Evolutionary conservation across 2,797 vertebrate species (phyloP).

Genomic region (Anguilla pacifica): DNA sequence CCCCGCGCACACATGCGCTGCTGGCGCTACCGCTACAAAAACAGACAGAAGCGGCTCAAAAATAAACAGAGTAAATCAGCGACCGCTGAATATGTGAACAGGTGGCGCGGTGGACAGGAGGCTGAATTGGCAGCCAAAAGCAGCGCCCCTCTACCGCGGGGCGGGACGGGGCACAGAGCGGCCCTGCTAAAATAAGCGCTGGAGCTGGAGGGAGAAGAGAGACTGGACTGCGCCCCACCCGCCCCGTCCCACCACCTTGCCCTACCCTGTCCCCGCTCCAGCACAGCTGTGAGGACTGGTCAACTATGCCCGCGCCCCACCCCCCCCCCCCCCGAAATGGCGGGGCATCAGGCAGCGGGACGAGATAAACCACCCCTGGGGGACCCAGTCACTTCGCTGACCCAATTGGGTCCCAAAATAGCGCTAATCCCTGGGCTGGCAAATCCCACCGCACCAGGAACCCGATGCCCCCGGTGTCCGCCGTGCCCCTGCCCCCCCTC

Average conservation of each 20-base stretch:
- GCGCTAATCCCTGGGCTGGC: neutral
- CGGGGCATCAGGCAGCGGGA: neutral
- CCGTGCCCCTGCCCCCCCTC: too few relatives aligned
- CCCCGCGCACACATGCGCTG: too few relatives aligned
- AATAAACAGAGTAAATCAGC: neutral
- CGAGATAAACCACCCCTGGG: neutral
- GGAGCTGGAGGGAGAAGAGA: neutral
- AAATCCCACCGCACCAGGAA: neutral
- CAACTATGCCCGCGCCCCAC: too few relatives aligned
- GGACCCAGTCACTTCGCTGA: neutral
- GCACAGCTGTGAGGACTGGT: neutral
- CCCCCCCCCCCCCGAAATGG: neutral
- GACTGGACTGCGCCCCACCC: too few relatives aligned
- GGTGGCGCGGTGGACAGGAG: neutral
- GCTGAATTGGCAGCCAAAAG: neutral
- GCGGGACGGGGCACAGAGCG: neutral
- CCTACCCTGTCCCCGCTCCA: neutral
- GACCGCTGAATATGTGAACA: neutral
- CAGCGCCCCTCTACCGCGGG: neutral
- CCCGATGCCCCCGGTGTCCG: neutral
- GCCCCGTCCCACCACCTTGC: neutral
- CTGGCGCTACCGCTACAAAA: too few relatives aligned
- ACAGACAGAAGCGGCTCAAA: neutral
- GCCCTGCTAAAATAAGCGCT: slow-evolving; percentile 5
- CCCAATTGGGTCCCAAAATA: neutral